phyloP scores from a whole-genome alignment of 2,888 invertebrate species.

The Epistrophella euchroma region DNA sequence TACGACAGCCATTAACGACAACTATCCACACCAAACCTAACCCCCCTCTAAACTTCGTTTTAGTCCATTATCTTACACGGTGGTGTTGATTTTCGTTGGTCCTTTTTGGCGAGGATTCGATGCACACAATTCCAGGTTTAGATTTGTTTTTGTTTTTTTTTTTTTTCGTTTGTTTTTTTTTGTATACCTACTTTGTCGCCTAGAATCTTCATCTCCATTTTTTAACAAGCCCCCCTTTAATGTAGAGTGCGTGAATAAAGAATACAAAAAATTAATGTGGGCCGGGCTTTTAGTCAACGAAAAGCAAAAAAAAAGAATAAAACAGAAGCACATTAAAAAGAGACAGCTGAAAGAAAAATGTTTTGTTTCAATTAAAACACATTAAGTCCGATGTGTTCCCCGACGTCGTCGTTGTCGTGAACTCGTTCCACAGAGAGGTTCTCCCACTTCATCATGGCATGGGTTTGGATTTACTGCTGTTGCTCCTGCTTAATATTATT shows the following conservation, averaged over 20 bases:
- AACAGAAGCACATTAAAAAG: constrained; percentile 59
- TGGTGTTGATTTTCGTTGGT: background rate
- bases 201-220: constrained; percentile 48
- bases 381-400: constrained; percentile 54
- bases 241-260: constrained; percentile 9
- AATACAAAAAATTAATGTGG: constrained; percentile 54
- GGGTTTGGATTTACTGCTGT: constrained; percentile 50
- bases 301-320: constrained; percentile 35
- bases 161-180: no score
- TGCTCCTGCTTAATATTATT: constrained; percentile 38
- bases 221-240: constrained; percentile 11
- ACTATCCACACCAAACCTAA: background rate
- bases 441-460: constrained; percentile 62
- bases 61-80: background rate
- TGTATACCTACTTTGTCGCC: constrained; percentile 56
- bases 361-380: constrained; percentile 73
- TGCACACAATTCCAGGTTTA: constrained; percentile 19
- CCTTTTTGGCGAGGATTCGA: constrained; percentile 18
- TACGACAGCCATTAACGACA: constrained; percentile 1
- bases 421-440: constrained; percentile 31
- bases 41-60: background rate
- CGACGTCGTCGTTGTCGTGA: constrained; percentile 15
- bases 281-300: constrained; percentile 70
- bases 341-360: constrained; percentile 65
- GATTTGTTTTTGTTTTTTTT: no score